Conservation (phyloP, 2,888 invertebrate genomes). For the Clanis bilineata region DNA sequence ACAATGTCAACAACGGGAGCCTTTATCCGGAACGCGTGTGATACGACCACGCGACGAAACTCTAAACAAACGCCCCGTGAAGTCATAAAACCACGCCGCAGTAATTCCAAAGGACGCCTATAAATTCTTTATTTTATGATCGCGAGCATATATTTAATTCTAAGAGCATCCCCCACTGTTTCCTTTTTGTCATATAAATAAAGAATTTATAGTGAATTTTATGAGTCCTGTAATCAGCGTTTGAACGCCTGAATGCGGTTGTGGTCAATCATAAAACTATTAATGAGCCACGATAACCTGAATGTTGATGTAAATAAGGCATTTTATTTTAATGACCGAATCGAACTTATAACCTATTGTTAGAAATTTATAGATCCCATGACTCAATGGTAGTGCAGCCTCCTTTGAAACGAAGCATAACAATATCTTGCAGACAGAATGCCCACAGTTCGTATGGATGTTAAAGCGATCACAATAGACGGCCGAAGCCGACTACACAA, state of each 20-base stretch:
- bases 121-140: conserved; percentile 81
- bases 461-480: conserved; percentile 60
- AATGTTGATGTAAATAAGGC: conserved; percentile 49
- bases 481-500: conserved; percentile 53
- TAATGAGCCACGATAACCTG: conserved; percentile 52
- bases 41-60: conserved; percentile 67
- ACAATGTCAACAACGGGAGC: conserved; percentile 53
- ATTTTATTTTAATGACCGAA: conserved; percentile 43
- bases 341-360: conserved; percentile 39
- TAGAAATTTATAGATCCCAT: conserved; percentile 18
- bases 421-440: conserved; percentile 49
- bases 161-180: conserved; percentile 70
- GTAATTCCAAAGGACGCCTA: conserved; percentile 79
- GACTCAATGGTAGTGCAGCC: conserved; percentile 33
- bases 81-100: conserved; percentile 77
- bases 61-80: conserved; percentile 74
- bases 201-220: conserved; percentile 69
- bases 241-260: conserved; percentile 52
- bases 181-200: conserved; percentile 74
- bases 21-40: conserved; percentile 61
- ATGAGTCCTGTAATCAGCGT: conserved; percentile 61
- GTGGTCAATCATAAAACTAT: conserved; percentile 47
- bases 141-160: conserved; percentile 77
- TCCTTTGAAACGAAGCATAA: conserved; percentile 51
- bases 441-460: conserved; percentile 57